Evolutionary conservation across 2,888 invertebrate genomes (phyloP).

Genomic region (Parnassius orleans): DNA sequence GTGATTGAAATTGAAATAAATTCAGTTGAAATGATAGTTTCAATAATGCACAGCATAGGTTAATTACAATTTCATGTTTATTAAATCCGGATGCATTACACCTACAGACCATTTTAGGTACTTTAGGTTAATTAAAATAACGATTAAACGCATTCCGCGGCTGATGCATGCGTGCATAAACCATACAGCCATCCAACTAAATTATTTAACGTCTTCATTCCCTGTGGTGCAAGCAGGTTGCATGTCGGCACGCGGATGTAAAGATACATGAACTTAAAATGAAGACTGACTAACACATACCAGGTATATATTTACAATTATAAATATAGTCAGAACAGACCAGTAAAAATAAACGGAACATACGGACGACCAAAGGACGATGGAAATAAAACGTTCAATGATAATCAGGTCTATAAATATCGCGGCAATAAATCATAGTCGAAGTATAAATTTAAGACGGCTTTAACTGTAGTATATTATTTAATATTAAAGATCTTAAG

Average conservation of each 20-base stretch:
- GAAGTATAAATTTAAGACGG: slow-evolving; percentile 57
- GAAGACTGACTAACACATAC: slow-evolving; percentile 7
- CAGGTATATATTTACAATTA: slow-evolving; percentile 3
- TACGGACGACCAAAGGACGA: slow-evolving; percentile 7
- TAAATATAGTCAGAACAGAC: neutral
- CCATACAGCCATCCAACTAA: slow-evolving; percentile 71
- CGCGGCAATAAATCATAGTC: slow-evolving; percentile 55
- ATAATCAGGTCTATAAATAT: slow-evolving; percentile 26
- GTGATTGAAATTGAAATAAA: neutral
- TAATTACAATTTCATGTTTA: neutral
- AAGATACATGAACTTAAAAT: slow-evolving; percentile 55
- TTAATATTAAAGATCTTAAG: slow-evolving; percentile 81
- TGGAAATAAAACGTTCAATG: slow-evolving; percentile 15
- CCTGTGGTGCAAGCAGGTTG: slow-evolving; percentile 71
- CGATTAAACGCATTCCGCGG: slow-evolving; percentile 39
- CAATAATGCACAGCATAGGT: slow-evolving; percentile 6
- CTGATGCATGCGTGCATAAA: slow-evolving; percentile 63
- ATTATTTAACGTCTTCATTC: slow-evolving; percentile 80
- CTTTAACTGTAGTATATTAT: slow-evolving; percentile 76
- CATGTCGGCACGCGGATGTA: slow-evolving; percentile 70
- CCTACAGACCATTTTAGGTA: slow-evolving; percentile 19
- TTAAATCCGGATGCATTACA: slow-evolving; percentile 8
- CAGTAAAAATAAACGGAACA: neutral
- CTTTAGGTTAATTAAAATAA: slow-evolving; percentile 39
- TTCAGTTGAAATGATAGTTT: neutral